A percentile compares a stretch with the other conserved stretches of the same genome.
These are phyloP conservation scores for Mustelus asterias DNA, from an alignment of 2,113 vertebrate genomes.

Conservation along the genomic window DNA sequence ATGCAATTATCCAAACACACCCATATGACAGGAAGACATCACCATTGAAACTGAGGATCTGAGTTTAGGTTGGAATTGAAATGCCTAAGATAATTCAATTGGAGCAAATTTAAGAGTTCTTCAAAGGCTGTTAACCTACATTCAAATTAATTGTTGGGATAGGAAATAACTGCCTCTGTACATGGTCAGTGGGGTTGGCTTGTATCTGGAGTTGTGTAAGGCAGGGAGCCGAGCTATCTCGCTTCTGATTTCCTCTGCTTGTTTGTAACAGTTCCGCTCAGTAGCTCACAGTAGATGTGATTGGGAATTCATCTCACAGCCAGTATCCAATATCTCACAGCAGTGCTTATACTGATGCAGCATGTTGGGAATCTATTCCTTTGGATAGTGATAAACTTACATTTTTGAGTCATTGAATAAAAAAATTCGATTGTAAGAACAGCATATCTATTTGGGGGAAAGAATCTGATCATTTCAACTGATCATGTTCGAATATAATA, in stretches of 20 bases:
- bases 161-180: not conserved
- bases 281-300: not conserved
- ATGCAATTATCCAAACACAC: not conserved
- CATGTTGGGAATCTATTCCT: not conserved
- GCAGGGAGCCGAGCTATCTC: not conserved
- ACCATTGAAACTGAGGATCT: not conserved
- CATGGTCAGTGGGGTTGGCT: not conserved
- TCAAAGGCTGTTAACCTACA: not conserved
- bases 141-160: not conserved
- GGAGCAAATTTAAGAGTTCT: not conserved
- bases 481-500: not conserved
- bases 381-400: not conserved
- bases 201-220: not conserved
- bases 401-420: not conserved
- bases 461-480: not conserved
- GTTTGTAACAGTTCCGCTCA: not conserved
- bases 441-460: not conserved
- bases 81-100: not conserved
- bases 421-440: not conserved
- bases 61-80: not conserved
- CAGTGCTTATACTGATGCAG: not conserved
- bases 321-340: not conserved
- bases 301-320: constrained; percentile 21
- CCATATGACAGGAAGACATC: not conserved
- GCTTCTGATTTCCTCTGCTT: not conserved